Percentiles rank a stretch among this genome's conserved stretches.
Conservation (phyloP, 2,113 vertebrate species). For the Triplophysa tibetana region DNA sequence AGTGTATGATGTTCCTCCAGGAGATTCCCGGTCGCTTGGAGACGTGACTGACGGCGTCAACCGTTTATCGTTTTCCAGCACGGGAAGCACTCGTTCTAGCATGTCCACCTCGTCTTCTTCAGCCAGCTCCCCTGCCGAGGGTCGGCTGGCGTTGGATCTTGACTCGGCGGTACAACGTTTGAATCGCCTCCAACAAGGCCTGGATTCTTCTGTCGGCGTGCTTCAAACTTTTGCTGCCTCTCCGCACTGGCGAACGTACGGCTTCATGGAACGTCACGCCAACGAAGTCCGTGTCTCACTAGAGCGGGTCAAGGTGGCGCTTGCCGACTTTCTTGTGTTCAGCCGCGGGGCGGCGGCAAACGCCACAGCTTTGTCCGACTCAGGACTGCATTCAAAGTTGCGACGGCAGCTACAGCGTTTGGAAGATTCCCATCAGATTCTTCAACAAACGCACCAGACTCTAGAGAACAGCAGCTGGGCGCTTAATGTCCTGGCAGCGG, state of each 20-base stretch:
- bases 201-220: slow-evolving; percentile 76
- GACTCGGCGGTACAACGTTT: slow-evolving; percentile 86
- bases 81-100: slow-evolving; percentile 89
- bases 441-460: slow-evolving; percentile 83
- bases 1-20: slow-evolving; percentile 84
- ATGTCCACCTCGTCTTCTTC: slow-evolving; percentile 97
- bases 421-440: slow-evolving; percentile 92
- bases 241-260: slow-evolving; percentile 84
- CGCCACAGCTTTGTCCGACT: slow-evolving; percentile 80
- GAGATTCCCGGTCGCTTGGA: slow-evolving; percentile 66
- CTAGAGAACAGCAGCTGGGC: slow-evolving; percentile 85
- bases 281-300: slow-evolving; percentile 81
- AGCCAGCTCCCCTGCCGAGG: slow-evolving; percentile 73
- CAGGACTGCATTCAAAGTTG: slow-evolving; percentile 83
- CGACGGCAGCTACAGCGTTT: slow-evolving; percentile 85
- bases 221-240: slow-evolving; percentile 76
- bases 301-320: slow-evolving; percentile 79
- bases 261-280: slow-evolving; percentile 84
- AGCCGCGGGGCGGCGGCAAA: slow-evolving; percentile 80
- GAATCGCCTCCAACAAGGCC: slow-evolving; percentile 78
- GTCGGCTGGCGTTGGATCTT: slow-evolving; percentile 77
- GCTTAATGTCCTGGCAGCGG: slow-evolving; percentile 73
- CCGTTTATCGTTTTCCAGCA: slow-evolving; percentile 92
- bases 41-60: slow-evolving; percentile 90
- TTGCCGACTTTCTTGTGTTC: slow-evolving; percentile 84